Conservation (phyloP, 53 echinoderm and acorn worm genomes). For the Henricia sp. region DNA sequence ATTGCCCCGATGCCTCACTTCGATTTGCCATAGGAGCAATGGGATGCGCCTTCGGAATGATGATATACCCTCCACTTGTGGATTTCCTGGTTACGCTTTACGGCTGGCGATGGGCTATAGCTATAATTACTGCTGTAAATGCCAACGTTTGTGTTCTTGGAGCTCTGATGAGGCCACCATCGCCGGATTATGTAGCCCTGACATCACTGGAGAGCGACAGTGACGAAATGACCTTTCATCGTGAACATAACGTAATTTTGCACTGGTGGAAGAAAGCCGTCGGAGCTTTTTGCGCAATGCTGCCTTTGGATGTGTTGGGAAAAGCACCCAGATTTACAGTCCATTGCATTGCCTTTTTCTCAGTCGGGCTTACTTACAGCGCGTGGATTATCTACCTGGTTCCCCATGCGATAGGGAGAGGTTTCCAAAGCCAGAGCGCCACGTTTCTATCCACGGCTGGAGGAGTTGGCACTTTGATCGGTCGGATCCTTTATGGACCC, state of each 20-base stretch:
- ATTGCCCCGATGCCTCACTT: background rate
- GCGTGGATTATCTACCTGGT: constrained; percentile 68
- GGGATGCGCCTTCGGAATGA: constrained; percentile 56
- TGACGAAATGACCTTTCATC: too few relatives aligned
- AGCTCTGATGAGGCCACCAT: constrained; percentile 54
- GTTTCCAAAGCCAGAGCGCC: constrained; percentile 25
- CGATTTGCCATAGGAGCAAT: constrained; percentile 17
- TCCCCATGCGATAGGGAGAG: constrained; percentile 57
- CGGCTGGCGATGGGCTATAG: constrained; percentile 60
- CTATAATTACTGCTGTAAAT: constrained; percentile 45
- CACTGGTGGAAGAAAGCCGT: background rate
- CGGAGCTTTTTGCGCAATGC: background rate
- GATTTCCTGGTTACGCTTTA: constrained; percentile 10
- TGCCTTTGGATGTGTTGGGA: constrained; percentile 6
- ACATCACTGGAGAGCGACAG: background rate
- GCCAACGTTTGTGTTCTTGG: constrained; percentile 63
- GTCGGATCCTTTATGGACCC: constrained; percentile 47
- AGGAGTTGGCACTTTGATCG: constrained; percentile 56
- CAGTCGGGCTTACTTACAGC: background rate
- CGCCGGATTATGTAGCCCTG: background rate
- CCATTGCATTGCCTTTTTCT: background rate
- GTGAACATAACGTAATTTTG: background rate
- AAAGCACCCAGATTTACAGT: background rate
- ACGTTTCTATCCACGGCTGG: constrained; percentile 54
- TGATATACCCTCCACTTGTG: constrained; percentile 37